Percentiles rank a stretch among this genome's conserved stretches.
These are phyloP conservation scores for Delphinapterus leucas DNA, from an alignment of 2,113 vertebrate genomes.

Conservation along the genomic window DNA sequence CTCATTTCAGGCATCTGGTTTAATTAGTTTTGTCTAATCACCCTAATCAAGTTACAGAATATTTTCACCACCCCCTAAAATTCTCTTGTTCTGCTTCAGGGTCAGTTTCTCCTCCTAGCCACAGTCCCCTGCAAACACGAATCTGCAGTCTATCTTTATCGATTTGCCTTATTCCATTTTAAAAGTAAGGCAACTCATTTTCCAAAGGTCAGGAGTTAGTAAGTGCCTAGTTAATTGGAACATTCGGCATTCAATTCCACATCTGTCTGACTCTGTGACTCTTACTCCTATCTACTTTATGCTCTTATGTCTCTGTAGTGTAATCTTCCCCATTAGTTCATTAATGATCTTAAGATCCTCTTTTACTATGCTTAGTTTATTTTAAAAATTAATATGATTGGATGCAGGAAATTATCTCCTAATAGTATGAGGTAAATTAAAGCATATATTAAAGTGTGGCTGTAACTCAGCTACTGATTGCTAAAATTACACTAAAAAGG, in stretches of 20 bases:
- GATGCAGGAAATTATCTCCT: not conserved
- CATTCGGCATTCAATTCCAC: not conserved
- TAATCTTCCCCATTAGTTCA: not conserved
- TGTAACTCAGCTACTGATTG: not conserved
- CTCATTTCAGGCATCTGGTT: not conserved
- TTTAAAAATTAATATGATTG: slow-evolving; percentile 22
- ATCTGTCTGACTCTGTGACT: not conserved
- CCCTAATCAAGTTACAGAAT: not conserved
- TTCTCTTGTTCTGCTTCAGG: not conserved
- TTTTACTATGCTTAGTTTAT: not conserved
- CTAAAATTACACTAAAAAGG: not conserved
- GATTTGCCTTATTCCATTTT: not conserved
- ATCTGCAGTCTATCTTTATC: not conserved
- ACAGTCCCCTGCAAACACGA: not conserved
- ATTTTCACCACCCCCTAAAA: not conserved
- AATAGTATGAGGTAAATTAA: not conserved
- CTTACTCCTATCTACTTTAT: not conserved
- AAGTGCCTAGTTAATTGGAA: not conserved
- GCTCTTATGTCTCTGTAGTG: not conserved
- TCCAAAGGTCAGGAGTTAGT: not conserved
- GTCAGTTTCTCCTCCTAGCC: not conserved
- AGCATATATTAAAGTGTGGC: not conserved
- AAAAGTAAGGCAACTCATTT: not conserved
- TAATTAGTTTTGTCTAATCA: not conserved
- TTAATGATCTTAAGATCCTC: not conserved